Evolutionary conservation across 2,113 vertebrate genomes (phyloP), one percentile per base, ranked within the genome.

Genomic region (Opisthocomus hoazin): DNA sequence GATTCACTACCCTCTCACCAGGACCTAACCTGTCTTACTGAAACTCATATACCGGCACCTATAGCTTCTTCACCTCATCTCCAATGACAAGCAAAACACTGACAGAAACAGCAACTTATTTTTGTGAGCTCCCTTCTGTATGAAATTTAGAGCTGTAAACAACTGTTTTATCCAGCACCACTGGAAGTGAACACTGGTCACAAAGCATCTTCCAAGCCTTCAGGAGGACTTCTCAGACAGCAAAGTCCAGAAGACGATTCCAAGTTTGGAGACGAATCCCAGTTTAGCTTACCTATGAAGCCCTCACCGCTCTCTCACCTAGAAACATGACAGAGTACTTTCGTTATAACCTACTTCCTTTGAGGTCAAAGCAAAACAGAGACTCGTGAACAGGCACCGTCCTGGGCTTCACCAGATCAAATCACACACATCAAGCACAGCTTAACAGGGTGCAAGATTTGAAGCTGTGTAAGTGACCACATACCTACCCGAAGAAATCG

Each of bases 381-480:
- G 6, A 12, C 46, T 34, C 41, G 15, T 34, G 30, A 53, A 20
- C 21, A 51, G 9, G 34, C 4, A 8, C 32, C 8, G 26, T 39
- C 45, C 46, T 9, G 41, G 19, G 61, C 46, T 23, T 3, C 9
- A 26, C 51, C 43, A 88, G 39, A 37, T 53, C 36, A 69, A 41
- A 5, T 16, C 4, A 12, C 24, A 41, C 39, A 75, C 45, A 43
- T 6, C n/a, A 66, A 37, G 4, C n/a, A 18, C 46, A 30, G 5
- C 34, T 4, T 1, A 61, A 32, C 3, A 18, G 6, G 6, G 2
- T 4, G 20, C n/a, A 9, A 16, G 17, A 36, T 4, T 17, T 23
- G 64, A 24, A n/a, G 54, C 68, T 34, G 15, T 12, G 2, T 4
- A 32, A 54, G 51, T 12, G 32, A 23, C 22, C 76, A 23, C 41